Evolutionary conservation across 2,797 vertebrate species (phyloP).

Genomic region (Notolepis coatsorum): DNA sequence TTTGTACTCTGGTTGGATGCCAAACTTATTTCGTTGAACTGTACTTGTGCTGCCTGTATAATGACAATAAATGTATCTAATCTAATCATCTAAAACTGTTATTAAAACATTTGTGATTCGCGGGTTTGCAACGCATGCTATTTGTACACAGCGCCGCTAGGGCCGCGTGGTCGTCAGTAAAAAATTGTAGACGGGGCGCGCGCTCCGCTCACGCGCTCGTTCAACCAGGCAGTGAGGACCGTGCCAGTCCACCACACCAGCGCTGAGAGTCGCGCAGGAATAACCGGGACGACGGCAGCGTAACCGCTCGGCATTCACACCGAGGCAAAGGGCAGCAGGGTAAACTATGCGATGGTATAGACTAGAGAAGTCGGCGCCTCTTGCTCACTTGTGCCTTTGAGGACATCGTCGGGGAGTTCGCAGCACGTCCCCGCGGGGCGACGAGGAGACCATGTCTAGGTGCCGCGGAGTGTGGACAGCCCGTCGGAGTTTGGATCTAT

Average conservation of each 20-base stretch:
- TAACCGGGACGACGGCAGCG: too few species aligned
- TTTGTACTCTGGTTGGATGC: too few species aligned
- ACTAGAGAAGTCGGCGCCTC: constrained; percentile 16
- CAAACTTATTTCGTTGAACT: constrained; percentile 43
- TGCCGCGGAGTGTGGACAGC: constrained; percentile 31
- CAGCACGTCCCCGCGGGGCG: constrained; percentile 46
- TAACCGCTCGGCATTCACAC: too few species aligned
- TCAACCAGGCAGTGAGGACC: too few species aligned
- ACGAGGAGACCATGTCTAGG: constrained; percentile 58
- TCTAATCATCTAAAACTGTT: constrained; percentile 2
- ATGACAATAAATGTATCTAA: too few species aligned
- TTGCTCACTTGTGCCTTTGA: constrained; percentile 43
- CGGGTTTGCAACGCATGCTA: too few species aligned
- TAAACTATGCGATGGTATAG: constrained; percentile 35
- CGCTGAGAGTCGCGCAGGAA: too few species aligned
- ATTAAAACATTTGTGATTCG: constrained; percentile 51
- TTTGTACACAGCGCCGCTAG: constrained; percentile 59
- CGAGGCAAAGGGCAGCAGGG: too few species aligned
- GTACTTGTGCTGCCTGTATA: constrained; percentile 16
- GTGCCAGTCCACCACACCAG: too few species aligned
- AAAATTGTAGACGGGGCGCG: too few species aligned
- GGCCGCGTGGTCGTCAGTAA: constrained; percentile 23
- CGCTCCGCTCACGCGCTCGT: too few species aligned
- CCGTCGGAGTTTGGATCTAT: constrained; percentile 61
- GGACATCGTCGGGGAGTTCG: constrained; percentile 56